phyloP scores from a whole-genome alignment of 2,113 vertebrate genomes.

The Chlamydotis undulata region DNA sequence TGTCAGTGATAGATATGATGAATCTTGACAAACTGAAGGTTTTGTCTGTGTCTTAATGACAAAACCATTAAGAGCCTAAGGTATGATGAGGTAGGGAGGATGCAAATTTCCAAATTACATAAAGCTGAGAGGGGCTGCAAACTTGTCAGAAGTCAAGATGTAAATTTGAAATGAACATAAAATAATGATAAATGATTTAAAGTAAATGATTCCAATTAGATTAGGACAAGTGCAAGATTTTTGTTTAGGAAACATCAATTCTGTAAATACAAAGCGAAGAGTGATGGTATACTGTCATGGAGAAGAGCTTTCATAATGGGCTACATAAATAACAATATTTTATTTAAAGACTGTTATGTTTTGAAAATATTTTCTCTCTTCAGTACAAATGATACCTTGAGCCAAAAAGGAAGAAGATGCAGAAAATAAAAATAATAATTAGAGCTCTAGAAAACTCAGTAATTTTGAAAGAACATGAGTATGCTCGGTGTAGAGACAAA shows the following conservation, averaged over 20 bases:
- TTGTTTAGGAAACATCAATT: not conserved
- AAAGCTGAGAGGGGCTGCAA: not conserved
- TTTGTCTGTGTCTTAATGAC: not conserved
- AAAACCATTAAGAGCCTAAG: not conserved
- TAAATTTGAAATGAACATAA: not conserved
- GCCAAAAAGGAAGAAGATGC: not conserved
- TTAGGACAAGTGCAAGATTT: not conserved
- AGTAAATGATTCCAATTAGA: not conserved
- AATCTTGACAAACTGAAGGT: not conserved
- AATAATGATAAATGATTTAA: not conserved
- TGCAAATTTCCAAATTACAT: not conserved
- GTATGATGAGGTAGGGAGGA: not conserved
- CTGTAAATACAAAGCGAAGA: not conserved
- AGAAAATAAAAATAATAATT: not conserved
- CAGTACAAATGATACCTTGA: not conserved
- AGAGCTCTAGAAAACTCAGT: not conserved
- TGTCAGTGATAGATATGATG: not conserved
- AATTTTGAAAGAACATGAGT: not conserved
- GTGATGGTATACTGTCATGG: not conserved
- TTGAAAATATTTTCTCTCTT: constrained; percentile 7
- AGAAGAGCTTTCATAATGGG: not conserved
- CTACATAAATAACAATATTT: not conserved
- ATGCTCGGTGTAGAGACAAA: not conserved
- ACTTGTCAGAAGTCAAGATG: not conserved
- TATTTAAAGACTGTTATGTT: not conserved